Conservation (phyloP, 2,113 vertebrate genomes). For the Anhinga rufa region DNA sequence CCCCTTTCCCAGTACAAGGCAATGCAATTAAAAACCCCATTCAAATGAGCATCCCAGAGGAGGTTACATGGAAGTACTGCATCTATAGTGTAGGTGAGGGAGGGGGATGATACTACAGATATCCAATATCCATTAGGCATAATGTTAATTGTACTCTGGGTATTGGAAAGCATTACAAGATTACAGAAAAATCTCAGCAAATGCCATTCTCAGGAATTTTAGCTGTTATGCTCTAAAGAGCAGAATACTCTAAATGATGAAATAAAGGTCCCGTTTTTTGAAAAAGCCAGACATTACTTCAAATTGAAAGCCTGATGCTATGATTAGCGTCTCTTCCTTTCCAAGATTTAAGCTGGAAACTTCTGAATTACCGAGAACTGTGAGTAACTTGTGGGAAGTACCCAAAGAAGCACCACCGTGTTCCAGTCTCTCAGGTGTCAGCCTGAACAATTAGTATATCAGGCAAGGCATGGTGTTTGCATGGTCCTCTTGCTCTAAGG, state of each 20-base stretch:
- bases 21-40: constrained; percentile 32
- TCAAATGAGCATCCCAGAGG: constrained; percentile 37
- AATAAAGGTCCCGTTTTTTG: neutral
- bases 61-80: constrained; percentile 5
- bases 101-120: neutral
- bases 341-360: neutral
- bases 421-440: neutral
- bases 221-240: constrained; percentile 13
- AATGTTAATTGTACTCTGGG: constrained; percentile 47
- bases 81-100: neutral
- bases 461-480: neutral
- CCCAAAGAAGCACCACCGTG: neutral
- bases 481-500: neutral
- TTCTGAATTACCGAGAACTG: neutral
- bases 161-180: constrained; percentile 53
- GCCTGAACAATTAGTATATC: neutral
- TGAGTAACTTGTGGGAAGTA: neutral
- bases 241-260: neutral
- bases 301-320: neutral
- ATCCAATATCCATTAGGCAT: constrained; percentile 49
- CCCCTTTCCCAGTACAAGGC: neutral
- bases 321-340: neutral
- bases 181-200: constrained; percentile 31
- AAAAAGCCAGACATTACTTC: constrained; percentile 2
- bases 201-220: constrained; percentile 47